Base-by-base conservation (phyloP, 2,888 invertebrate species). In the Cloeon dipterum region DNA sequence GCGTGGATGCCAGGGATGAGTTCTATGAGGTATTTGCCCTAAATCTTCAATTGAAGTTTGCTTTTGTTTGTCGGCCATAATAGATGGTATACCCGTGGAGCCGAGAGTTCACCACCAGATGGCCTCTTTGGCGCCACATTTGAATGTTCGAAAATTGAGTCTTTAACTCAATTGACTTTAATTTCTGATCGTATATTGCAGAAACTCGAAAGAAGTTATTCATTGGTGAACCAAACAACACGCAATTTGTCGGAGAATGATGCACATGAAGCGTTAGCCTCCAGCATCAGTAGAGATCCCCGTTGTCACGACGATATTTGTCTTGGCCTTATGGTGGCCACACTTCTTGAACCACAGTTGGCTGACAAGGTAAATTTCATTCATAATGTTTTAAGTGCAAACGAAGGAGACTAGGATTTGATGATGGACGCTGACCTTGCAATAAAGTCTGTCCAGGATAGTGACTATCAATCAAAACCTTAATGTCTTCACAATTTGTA, bases 191-290 rank as follows among this genome's bases (percentile, higher is more conserved):
- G n/a, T n/a, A 48, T 44, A 50, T 67, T 66, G 52, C 70, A 93
- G 91, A 83, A 83, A 67, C 78, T 83, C 53, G 88, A n/a, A n/a
- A n/a, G n/a, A n/a, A n/a, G n/a, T n/a, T n/a, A n/a, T n/a, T n/a
- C n/a, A n/a, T n/a, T n/a, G n/a, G n/a, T n/a, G n/a, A n/a, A n/a
- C n/a, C n/a, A n/a, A n/a, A n/a, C n/a, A n/a, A n/a, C n/a, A n/a
- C n/a, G n/a, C n/a, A n/a, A n/a, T n/a, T n/a, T 85, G 49, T 86
- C 83, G 48, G 93, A 93, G 52, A 82, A 89, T 53, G 91, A 93
- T 61, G 75, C 82, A 49, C 89, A 91, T 55, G 91, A 93, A 56
- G 76, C 78, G 20, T 66, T 93, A 36, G 86, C 83, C 53, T 82
- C 77, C 56, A 76, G 85, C 42, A 79, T 88, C 44, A 75, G 82